A percentile compares a stretch with the other conserved stretches of the same genome.
phyloP scores from a whole-genome alignment of 1,140 invertebrate species.

The Bombus picipes region DNA sequence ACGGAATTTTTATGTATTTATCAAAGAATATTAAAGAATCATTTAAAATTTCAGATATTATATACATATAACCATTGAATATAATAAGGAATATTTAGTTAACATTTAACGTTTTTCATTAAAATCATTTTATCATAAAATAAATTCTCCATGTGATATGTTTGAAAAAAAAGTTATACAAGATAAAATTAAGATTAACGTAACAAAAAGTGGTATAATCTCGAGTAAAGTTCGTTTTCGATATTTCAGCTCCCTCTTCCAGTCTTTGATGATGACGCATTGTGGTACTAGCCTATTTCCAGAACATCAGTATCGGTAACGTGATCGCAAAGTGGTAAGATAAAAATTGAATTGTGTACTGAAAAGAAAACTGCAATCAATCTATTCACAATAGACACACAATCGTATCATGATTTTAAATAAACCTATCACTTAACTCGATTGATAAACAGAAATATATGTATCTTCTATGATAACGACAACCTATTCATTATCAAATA shows the following conservation, averaged over 20 bases:
- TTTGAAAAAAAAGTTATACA: not conserved
- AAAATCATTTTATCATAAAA: too few relatives aligned
- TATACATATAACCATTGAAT: not conserved
- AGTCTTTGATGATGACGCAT: not conserved
- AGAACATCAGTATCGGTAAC: not conserved
- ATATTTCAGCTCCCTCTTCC: conserved; percentile 20
- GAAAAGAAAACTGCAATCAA: not conserved
- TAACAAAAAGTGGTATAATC: not conserved
- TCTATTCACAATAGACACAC: not conserved
- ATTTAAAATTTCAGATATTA: not conserved
- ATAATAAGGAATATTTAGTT: too few relatives aligned
- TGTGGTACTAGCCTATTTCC: not conserved
- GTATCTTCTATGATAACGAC: too few relatives aligned
- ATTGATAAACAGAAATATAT: too few relatives aligned
- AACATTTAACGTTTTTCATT: too few relatives aligned
- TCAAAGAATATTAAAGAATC: not conserved
- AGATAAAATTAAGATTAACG: not conserved
- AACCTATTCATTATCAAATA: too few relatives aligned
- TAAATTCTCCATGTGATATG: too few relatives aligned
- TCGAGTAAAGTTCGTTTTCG: not conserved
- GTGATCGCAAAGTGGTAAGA: not conserved
- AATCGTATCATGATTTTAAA: not conserved
- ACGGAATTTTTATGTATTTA: too few relatives aligned
- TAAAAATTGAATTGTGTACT: not conserved
- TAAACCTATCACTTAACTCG: not conserved